Evolutionary conservation across 1,140 invertebrate genomes (phyloP).

Genomic region (Doryteuthis pealeii): DNA sequence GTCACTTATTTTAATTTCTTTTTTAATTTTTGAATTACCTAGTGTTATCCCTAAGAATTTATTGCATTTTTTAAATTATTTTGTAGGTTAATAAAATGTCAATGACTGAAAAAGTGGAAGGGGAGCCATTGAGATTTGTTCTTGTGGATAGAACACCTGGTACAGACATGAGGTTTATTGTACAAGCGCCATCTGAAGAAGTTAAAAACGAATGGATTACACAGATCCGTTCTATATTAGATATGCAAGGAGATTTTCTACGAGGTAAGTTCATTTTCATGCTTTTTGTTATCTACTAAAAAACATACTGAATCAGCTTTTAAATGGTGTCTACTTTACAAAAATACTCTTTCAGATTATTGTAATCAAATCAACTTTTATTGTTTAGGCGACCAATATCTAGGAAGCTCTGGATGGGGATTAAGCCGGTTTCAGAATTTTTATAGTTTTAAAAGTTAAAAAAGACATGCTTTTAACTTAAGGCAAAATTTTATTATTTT

Average conservation of each 20-base stretch:
- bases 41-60: too few species aligned
- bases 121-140: constrained; percentile 73
- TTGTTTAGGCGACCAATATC: too few species aligned
- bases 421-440: too few species aligned
- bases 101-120: constrained; percentile 67
- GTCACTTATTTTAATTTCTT: too few species aligned
- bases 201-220: constrained; percentile 77
- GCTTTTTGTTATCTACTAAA: not conserved
- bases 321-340: not conserved
- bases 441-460: too few species aligned
- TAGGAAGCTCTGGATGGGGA: too few species aligned
- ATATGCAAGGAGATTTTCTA: constrained; percentile 84
- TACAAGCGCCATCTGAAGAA: constrained; percentile 71
- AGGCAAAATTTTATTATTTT: too few species aligned
- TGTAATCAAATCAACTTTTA: not conserved
- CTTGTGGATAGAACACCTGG: constrained; percentile 72
- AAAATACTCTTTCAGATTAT: not conserved
- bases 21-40: too few species aligned
- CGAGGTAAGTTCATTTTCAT: constrained; percentile 41
- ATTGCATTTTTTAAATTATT: not conserved
- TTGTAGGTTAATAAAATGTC: constrained; percentile 92
- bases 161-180: constrained; percentile 75
- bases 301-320: not conserved
- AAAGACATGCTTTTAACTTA: too few species aligned
- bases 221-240: constrained; percentile 80